Base-by-base conservation (phyloP, 1,140 invertebrate species). In the Galleria mellonella region DNA sequence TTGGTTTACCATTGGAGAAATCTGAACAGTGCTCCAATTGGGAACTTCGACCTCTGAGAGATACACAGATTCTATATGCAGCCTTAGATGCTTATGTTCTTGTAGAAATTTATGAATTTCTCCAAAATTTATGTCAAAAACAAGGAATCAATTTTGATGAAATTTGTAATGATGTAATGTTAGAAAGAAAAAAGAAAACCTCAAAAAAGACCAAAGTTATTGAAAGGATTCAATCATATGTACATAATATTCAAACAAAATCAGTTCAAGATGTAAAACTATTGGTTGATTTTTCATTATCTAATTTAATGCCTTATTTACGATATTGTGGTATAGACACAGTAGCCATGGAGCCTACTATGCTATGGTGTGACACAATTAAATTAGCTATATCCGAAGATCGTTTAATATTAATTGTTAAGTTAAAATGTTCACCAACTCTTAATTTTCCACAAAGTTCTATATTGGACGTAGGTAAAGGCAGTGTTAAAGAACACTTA, bases 21-120 rank as follows among this genome's bases (percentile, higher is more conserved):
- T 87, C 88, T 4, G 93, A 96, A 75, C 94, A 96, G 59, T 94
- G 95, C 86, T 96, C 94, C 0, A 93, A 96, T 84, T 97, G 95
- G 95, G 93, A 95, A 67, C 87, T 89, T 48, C 87, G 95, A 64
- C 95, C 95, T 13, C 73, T 97, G 14, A 78, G 94, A 44, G 70
- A 88, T 31, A 89, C 89, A 43, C 95, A 97, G 85, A 89, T 94
- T 17, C 70, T 83, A 49, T 97, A 97, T 89, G 95, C 94, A 47
- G 94, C 94, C 17, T 64, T 95, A 15, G 94, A 96, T 87, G 93
- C 94, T 2, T 91, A 90, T 83, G 94, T 94, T 57, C 82, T 96
- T 9, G 59, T 96, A 44, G 89, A 95, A 83, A 82, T 95, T 30
- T 95, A 93, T 83, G 83, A 92, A 15, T 84, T 87, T 12, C 53